Conservation (phyloP, 2,113 vertebrate species). For the Ciconia stormi region DNA sequence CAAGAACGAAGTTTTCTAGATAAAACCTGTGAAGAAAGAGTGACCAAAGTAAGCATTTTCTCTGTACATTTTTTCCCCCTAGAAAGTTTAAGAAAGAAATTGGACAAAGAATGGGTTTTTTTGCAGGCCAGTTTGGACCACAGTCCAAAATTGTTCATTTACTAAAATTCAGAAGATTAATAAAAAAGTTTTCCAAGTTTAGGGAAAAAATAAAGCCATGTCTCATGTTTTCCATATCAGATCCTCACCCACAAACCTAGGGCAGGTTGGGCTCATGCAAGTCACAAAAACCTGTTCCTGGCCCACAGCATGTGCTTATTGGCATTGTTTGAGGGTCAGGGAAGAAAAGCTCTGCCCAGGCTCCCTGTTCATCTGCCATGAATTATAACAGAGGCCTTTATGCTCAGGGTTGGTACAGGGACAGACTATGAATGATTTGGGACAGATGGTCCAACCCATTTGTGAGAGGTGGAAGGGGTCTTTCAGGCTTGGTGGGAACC, state of each 20-base stretch:
- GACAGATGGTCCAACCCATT: not conserved
- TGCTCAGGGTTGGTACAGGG: not conserved
- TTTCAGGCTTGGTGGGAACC: not conserved
- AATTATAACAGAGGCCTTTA: not conserved
- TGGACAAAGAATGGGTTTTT: not conserved
- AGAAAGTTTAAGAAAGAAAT: not conserved
- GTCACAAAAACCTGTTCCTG: not conserved
- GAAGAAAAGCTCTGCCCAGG: not conserved
- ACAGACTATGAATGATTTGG: not conserved
- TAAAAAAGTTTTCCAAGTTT: not conserved
- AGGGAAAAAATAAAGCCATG: not conserved
- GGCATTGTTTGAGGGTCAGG: not conserved
- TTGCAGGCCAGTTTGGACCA: not conserved
- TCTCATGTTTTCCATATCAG: not conserved
- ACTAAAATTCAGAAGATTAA: not conserved
- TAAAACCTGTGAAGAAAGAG: slow-evolving; percentile 71
- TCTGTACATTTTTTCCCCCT: too few relatives aligned
- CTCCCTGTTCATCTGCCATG: not conserved
- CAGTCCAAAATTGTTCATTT: not conserved
- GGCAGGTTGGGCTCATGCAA: not conserved
- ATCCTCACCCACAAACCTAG: not conserved
- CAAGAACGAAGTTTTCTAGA: slow-evolving; percentile 81
- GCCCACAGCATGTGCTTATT: not conserved
- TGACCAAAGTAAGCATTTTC: not conserved
- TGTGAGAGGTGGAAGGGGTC: not conserved